These are phyloP conservation scores for Epinephelus coioides DNA, from an alignment of 2,797 vertebrate species.

Conservation along the genomic window DNA sequence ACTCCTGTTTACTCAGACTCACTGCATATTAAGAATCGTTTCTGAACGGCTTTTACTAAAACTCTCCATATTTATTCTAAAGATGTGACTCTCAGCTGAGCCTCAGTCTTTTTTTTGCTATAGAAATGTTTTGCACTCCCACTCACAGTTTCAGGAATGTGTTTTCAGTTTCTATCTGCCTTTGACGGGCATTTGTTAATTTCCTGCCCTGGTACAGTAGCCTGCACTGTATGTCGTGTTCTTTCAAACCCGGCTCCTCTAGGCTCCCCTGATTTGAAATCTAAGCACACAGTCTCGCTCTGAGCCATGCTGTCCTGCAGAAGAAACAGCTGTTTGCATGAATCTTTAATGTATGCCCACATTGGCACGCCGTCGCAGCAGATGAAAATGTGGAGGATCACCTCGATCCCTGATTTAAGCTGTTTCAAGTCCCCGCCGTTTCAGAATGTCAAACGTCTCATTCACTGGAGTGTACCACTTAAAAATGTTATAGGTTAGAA, in stretches of 20 bases:
- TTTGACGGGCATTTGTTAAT: background rate
- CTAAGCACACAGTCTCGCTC: constrained; percentile 56
- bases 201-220: constrained; percentile 6
- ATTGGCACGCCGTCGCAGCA: constrained; percentile 51
- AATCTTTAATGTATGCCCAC: constrained; percentile 84
- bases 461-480: constrained; percentile 56
- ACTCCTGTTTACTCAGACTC: constrained; percentile 1
- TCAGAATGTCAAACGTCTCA: constrained; percentile 68
- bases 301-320: constrained; percentile 66
- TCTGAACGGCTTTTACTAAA: background rate
- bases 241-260: constrained; percentile 34
- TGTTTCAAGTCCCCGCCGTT: constrained; percentile 53
- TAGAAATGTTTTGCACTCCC: background rate
- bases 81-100: background rate
- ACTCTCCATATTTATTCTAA: background rate
- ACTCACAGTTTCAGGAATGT: background rate
- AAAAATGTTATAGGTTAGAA: constrained; percentile 38
- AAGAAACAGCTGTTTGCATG: constrained; percentile 84
- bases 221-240: background rate
- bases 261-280: constrained; percentile 67
- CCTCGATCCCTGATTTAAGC: constrained; percentile 59
- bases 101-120: background rate
- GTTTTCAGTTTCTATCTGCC: background rate
- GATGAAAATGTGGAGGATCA: constrained; percentile 63
- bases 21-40: background rate